Percentiles rank a stretch among this genome's conserved stretches.
phyloP scores from a whole-genome alignment of 2,113 vertebrate species.

The Picathartes gymnocephalus region DNA sequence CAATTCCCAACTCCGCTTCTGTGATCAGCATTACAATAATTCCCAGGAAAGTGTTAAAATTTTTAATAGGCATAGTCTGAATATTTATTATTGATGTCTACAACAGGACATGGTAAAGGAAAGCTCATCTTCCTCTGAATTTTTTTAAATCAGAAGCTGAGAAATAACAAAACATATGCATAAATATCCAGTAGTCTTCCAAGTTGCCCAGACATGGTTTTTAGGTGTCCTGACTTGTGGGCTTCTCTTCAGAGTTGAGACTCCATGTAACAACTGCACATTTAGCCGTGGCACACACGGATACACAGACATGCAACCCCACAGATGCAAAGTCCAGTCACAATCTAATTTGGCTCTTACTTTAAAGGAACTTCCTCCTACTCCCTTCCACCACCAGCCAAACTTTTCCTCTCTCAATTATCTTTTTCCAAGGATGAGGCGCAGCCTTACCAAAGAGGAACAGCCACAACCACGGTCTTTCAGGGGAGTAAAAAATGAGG shows the following conservation, averaged over 20 bases:
- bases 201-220: not conserved
- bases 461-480: not conserved
- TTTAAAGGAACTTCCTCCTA: not conserved
- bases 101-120: not conserved
- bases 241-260: not conserved
- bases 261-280: rapidly evolving
- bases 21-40: not conserved
- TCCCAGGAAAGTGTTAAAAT: not conserved
- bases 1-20: not conserved
- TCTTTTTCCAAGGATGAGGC: not conserved
- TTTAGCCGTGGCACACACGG: not conserved
- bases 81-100: not conserved
- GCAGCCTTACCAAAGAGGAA: not conserved
- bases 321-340: not conserved
- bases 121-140: not conserved
- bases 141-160: not conserved
- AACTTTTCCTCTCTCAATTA: not conserved
- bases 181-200: not conserved
- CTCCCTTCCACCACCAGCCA: not conserved
- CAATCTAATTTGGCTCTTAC: not conserved
- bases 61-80: not conserved
- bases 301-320: not conserved
- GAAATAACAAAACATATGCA: not conserved
- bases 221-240: not conserved
- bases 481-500: not conserved